A percentile compares a stretch with the other conserved stretches of the same genome.
Evolutionary conservation across 2,888 invertebrate genomes (phyloP).

Genomic region (Blera fallax): DNA sequence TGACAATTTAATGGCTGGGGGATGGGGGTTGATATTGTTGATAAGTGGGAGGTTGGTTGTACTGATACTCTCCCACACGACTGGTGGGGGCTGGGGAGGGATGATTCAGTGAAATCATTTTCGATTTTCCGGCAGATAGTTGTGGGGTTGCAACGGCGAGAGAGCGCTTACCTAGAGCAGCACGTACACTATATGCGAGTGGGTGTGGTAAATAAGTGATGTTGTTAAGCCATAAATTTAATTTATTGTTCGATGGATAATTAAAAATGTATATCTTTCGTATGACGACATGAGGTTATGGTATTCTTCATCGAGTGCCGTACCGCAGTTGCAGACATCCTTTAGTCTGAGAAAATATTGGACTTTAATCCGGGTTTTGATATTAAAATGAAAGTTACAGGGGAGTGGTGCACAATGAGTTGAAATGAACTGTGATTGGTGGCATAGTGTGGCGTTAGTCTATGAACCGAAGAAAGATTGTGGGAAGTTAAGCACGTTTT

Average conservation of each 20-base stretch:
- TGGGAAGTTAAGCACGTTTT: background rate
- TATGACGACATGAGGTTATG: background rate
- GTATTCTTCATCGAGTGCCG: background rate
- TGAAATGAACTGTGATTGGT: background rate
- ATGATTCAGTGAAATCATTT: slow-evolving; percentile 10
- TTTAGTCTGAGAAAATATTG: slow-evolving; percentile 31
- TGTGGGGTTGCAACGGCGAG: background rate
- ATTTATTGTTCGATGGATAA: slow-evolving; percentile 40
- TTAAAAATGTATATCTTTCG: slow-evolving; percentile 19
- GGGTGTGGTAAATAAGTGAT: slow-evolving; percentile 9
- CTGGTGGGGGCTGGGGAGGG: too few relatives aligned
- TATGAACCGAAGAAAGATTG: background rate
- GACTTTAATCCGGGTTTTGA: slow-evolving; percentile 9
- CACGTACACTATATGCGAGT: background rate
- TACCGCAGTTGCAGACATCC: slow-evolving; percentile 21
- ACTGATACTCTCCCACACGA: too few relatives aligned
- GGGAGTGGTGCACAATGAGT: background rate
- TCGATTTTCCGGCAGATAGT: background rate
- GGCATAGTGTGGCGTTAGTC: background rate
- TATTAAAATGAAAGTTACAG: background rate
- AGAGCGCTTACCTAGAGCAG: background rate
- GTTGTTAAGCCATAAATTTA: background rate
- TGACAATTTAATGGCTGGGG: background rate
- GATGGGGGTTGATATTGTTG: background rate
- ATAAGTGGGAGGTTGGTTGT: background rate